Conservation (phyloP, 2,888 invertebrate genomes). For the Drosophila tanythrix region DNA sequence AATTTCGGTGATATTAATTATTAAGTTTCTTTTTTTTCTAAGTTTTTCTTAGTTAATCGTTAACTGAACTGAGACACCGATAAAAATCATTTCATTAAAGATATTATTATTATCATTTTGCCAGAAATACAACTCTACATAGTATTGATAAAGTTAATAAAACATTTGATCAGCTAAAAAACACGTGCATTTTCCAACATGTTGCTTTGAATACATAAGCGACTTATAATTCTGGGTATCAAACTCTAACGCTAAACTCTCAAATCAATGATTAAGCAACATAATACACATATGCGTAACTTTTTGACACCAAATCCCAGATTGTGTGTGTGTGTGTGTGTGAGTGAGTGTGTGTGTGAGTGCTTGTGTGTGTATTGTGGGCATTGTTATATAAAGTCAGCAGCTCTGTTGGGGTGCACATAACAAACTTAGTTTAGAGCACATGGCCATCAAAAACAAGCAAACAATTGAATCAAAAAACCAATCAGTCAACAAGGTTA, state of each 20-base stretch:
- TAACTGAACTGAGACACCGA: neutral
- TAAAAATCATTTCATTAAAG: neutral
- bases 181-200: neutral
- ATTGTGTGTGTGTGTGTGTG: neutral
- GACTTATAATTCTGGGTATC: neutral
- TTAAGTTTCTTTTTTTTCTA: neutral
- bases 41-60: neutral
- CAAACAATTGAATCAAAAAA: conserved; percentile 66
- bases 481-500: conserved; percentile 67
- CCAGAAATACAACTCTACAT: neutral
- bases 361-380: neutral
- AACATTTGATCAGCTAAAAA: neutral
- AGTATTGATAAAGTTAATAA: neutral
- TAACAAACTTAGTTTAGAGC: conserved; percentile 26
- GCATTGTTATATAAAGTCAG: conserved; percentile 35
- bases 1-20: too few species aligned
- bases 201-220: neutral
- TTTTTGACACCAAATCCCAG: neutral
- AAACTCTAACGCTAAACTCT: neutral
- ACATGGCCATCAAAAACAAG: conserved; percentile 38
- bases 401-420: conserved; percentile 1
- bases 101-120: neutral
- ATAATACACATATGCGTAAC: neutral
- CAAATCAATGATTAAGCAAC: conserved; percentile 7
- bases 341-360: neutral